Percentiles rank a stretch among this genome's conserved stretches.
Evolutionary conservation across 2,888 invertebrate genomes (phyloP).

Genomic region (Himalopsyche tibetana): DNA sequence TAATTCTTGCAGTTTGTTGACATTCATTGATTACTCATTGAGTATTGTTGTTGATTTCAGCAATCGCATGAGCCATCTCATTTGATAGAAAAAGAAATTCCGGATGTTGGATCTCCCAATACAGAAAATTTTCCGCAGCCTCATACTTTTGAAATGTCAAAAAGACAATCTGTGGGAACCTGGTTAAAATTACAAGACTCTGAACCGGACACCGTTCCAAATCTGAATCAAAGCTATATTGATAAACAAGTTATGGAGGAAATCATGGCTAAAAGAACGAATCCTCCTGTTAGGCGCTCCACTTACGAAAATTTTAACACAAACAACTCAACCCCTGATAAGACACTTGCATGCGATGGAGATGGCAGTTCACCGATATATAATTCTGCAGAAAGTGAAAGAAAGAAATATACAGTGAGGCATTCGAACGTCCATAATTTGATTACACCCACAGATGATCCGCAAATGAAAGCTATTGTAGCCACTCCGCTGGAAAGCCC

Average conservation of each 20-base stretch:
- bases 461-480: too few species aligned
- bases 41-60: neutral
- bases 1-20: too few species aligned
- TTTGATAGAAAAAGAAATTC: neutral
- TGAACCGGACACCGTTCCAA: conserved; percentile 40
- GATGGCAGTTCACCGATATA: neutral
- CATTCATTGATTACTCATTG: neutral
- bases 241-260: conserved; percentile 60
- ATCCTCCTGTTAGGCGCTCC: conserved; percentile 63
- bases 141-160: neutral
- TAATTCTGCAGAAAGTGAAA: neutral
- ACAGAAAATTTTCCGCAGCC: neutral
- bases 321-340: neutral
- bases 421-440: neutral
- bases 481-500: too few species aligned
- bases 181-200: conserved; percentile 52
- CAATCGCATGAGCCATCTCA: neutral
- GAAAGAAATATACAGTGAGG: neutral
- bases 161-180: conserved; percentile 58
- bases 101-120: neutral
- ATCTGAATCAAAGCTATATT: conserved; percentile 60
- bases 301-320: conserved; percentile 43
- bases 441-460: neutral
- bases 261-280: conserved; percentile 64
- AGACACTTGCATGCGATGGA: neutral